Conservation (phyloP, 1,140 invertebrate genomes). For the Scaptomyza graminum region DNA sequence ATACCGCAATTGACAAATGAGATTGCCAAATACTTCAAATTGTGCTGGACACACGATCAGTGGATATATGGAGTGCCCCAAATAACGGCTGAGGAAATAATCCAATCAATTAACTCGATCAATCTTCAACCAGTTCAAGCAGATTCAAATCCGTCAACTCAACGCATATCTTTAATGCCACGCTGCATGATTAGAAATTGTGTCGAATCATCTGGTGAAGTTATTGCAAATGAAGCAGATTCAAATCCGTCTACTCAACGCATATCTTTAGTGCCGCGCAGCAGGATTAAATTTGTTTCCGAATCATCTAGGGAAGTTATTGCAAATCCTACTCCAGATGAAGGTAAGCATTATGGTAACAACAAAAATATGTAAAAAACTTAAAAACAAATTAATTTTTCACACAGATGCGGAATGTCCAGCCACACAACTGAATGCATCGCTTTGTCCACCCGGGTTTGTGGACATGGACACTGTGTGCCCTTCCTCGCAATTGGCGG, state of each 20-base stretch:
- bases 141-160: no score
- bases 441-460: constrained; percentile 4
- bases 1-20: constrained; percentile 18
- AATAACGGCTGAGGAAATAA: constrained; percentile 13
- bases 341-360: neutral
- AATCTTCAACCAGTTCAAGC: neutral
- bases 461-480: constrained; percentile 26
- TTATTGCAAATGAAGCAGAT: neutral
- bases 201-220: no score
- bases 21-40: constrained; percentile 20
- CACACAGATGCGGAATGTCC: neutral
- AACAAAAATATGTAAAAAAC: no score
- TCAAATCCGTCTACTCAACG: no score
- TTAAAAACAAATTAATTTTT: neutral
- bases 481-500: constrained; percentile 1
- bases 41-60: constrained; percentile 47
- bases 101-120: neutral
- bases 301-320: no score
- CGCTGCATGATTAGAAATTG: neutral
- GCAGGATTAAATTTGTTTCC: neutral
- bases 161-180: constrained; percentile 3
- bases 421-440: constrained; percentile 13
- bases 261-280: constrained; percentile 6
- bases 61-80: constrained; percentile 47
- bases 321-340: neutral